A percentile compares a stretch with the other conserved stretches of the same genome.
Evolutionary conservation across 2,888 invertebrate species (phyloP).

Genomic region (Pseudococcus jackbeardsleyi): DNA sequence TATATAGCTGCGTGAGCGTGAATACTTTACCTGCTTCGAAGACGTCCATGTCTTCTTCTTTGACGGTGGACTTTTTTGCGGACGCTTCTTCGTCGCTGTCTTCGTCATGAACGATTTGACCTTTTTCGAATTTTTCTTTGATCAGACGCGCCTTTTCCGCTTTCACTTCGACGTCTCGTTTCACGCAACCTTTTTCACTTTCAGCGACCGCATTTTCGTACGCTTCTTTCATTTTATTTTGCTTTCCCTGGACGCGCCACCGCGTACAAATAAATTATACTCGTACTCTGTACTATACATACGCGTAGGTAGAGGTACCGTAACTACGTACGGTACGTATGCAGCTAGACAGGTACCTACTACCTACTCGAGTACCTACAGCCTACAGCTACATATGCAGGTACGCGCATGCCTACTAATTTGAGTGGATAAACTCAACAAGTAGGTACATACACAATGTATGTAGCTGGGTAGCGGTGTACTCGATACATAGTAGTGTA

Average conservation of each 20-base stretch:
- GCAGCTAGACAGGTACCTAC: too few species aligned
- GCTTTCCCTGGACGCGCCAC: slow-evolving; percentile 77
- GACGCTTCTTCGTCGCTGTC: slow-evolving; percentile 75
- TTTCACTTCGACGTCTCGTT: slow-evolving; percentile 73
- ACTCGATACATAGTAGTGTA: too few species aligned
- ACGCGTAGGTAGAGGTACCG: too few species aligned
- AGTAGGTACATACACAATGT: too few species aligned
- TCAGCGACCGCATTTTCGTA: slow-evolving; percentile 91
- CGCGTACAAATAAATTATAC: background rate
- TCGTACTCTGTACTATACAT: background rate
- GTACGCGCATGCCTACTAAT: too few species aligned
- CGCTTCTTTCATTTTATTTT: slow-evolving; percentile 91
- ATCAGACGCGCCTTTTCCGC: slow-evolving; percentile 77
- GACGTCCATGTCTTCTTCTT: slow-evolving; percentile 76
- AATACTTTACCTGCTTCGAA: slow-evolving; percentile 80
- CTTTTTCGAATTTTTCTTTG: slow-evolving; percentile 86
- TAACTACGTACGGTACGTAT: too few species aligned
- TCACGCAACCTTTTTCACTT: slow-evolving; percentile 76
- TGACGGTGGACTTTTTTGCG: slow-evolving; percentile 65
- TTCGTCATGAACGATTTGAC: slow-evolving; percentile 75
- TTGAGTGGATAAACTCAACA: too few species aligned
- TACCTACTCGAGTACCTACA: too few species aligned
- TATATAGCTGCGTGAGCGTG: too few species aligned
- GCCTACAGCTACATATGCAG: too few species aligned
- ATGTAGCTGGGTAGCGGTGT: too few species aligned